phyloP scores from a whole-genome alignment of 1,140 invertebrate genomes.

The Trichonephila clavata region DNA sequence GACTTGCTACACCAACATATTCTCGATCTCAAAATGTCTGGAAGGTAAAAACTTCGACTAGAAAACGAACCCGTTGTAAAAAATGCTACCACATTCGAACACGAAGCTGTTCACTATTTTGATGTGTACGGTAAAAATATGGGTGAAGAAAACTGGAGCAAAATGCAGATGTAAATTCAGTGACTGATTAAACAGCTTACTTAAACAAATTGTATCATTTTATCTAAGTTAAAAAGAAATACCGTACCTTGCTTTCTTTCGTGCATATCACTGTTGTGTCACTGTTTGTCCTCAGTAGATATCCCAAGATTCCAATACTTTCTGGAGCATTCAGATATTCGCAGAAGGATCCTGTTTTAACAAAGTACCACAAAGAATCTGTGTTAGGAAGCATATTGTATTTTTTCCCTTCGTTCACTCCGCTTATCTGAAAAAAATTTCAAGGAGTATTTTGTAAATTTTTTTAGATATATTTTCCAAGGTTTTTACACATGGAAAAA shows the following conservation, averaged over 20 bases:
- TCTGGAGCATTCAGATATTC: background rate
- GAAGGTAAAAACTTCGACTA: too few relatives aligned
- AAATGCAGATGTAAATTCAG: too few relatives aligned
- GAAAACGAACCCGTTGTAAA: too few relatives aligned
- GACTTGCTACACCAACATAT: too few relatives aligned
- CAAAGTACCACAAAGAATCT: conserved; percentile 43
- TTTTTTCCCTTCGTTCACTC: conserved; percentile 22
- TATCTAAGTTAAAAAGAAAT: background rate
- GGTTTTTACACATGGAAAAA: background rate
- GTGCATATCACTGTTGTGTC: background rate
- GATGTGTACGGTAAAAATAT: too few relatives aligned
- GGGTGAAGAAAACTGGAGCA: too few relatives aligned
- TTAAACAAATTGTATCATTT: background rate
- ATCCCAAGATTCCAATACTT: conserved; percentile 39
- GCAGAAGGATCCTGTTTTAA: background rate
- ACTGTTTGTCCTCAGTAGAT: background rate
- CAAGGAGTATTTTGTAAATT: background rate
- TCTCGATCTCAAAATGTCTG: too few relatives aligned
- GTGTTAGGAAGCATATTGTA: background rate
- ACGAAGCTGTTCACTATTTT: too few relatives aligned
- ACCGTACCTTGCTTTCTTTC: conserved; percentile 15
- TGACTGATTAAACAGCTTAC: too few relatives aligned
- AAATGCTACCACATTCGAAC: too few relatives aligned
- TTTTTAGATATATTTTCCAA: background rate
- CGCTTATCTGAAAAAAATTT: background rate